These are phyloP conservation scores for Achroia grisella DNA, from an alignment of 1,140 invertebrate genomes.

Conservation along the genomic window DNA sequence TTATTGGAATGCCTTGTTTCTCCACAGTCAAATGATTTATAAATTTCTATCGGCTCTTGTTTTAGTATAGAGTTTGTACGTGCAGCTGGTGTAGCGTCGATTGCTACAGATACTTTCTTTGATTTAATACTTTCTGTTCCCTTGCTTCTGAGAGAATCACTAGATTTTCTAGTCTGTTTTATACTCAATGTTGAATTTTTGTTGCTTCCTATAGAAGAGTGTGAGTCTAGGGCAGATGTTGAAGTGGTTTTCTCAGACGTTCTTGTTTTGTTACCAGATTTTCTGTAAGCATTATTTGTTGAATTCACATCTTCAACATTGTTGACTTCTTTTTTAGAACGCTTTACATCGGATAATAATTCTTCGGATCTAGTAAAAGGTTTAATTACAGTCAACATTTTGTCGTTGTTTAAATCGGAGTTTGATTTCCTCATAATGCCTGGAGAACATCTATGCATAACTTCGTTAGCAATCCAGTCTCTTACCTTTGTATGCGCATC, in stretches of 20 bases:
- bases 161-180: constrained; percentile 50
- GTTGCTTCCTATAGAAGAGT: constrained; percentile 53
- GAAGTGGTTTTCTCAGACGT: constrained; percentile 67
- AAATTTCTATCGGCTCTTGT: constrained; percentile 83
- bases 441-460: constrained; percentile 81
- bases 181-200: constrained; percentile 35
- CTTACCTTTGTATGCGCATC: constrained; percentile 89
- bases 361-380: constrained; percentile 57
- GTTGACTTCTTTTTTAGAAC: constrained; percentile 25
- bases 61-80: constrained; percentile 81
- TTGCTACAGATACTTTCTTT: constrained; percentile 81
- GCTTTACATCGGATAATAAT: constrained; percentile 48
- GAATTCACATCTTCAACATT: constrained; percentile 13
- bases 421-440: constrained; percentile 75
- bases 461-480: constrained; percentile 88
- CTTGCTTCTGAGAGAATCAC: constrained; percentile 62
- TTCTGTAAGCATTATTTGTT: constrained; percentile 22
- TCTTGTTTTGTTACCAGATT: constrained; percentile 30
- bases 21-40: constrained; percentile 73
- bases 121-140: constrained; percentile 66
- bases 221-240: constrained; percentile 56
- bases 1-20: constrained; percentile 43
- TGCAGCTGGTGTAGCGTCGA: constrained; percentile 83
- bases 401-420: constrained; percentile 63
- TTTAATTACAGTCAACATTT: constrained; percentile 42